phyloP scores from a whole-genome alignment of 2,113 vertebrate genomes.

The Heterotilapia buettikoferi region DNA sequence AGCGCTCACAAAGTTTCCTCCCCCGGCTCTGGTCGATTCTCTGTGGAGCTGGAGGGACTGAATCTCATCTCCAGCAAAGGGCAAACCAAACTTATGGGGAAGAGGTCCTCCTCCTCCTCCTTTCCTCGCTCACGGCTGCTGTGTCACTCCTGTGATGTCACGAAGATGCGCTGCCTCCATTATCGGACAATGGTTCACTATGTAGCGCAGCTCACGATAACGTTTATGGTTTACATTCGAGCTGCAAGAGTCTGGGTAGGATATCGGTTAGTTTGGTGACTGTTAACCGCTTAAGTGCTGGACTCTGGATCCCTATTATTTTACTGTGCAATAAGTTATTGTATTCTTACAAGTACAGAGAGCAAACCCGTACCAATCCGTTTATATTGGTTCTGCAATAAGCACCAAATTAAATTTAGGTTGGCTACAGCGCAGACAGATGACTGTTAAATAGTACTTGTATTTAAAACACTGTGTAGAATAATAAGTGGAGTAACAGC shows the following conservation, averaged over 20 bases:
- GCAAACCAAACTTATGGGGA: constrained; percentile 43
- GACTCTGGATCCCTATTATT: background rate
- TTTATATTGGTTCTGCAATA: background rate
- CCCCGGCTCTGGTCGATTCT: constrained; percentile 52
- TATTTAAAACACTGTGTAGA: background rate
- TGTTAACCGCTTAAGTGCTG: background rate
- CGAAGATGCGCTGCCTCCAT: background rate
- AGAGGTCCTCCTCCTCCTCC: constrained; percentile 28
- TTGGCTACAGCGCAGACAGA: background rate
- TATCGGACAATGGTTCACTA: background rate
- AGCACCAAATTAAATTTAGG: background rate
- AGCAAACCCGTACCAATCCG: background rate
- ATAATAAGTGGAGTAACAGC: background rate
- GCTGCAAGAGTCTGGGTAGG: background rate
- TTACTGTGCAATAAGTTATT: background rate
- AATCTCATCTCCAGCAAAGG: constrained; percentile 53
- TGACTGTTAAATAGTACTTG: background rate
- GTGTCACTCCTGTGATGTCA: constrained; percentile 71
- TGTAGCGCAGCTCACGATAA: too few species aligned
- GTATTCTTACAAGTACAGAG: background rate
- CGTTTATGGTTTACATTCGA: background rate
- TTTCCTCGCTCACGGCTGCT: constrained; percentile 6
- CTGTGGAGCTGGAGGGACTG: background rate
- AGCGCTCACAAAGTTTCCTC: constrained; percentile 49
- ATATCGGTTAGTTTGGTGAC: background rate